Evolutionary conservation across 30 jellyfish, hydroid and myxozoan genomes (phyloP), one percentile per base, ranked within the genome.

Genomic region (Aurelia aurita complex sp. Pacific): DNA sequence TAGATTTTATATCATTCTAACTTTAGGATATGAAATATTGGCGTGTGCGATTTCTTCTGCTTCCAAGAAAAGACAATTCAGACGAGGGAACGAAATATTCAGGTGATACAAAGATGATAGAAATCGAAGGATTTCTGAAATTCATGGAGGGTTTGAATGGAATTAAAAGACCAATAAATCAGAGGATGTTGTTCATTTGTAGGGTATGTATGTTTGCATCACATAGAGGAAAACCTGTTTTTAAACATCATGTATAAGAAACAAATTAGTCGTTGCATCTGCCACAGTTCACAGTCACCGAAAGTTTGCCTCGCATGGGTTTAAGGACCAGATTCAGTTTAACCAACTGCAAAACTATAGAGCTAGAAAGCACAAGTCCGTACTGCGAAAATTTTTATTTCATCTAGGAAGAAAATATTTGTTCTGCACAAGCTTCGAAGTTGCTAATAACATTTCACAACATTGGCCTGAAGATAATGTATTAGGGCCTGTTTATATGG

Each of bases 111-210:
- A 74, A 76, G 46, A 86, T 92, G 96, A 73, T 73, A 15, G 91
- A 80, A 29, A 84, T 92, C 12, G 98, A 92, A 73, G 98, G 98
- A 4, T 92, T 92, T 66, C 84, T 92, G 10, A 89, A 96, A 61
- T 86, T 92, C 79, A 59, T 92, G 69, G 98, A 92, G 67, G 91
- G 95, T 34, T 63, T 92, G 50, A 92, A 92, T 70, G 85, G 93
- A 16, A 86, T 92, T 32, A 81, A 82, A 76, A 67, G 98, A 50
- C 94, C 94, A 4, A 67, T 36, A 40, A 80, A 76, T 73, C 92
- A 80, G 63, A 86, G 96, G 64, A 75, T 72, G 84, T 63, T 92
- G 82, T 92, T 92, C 81, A 69, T 71, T 13, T 73, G 95, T 52
- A 74, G 98, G 79, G 98, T 92, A 92, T 10, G 91, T 82, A 38